Evolutionary conservation across 30 jellyfish, hydroid and myxozoan species (phyloP), one percentile per base, ranked within the genome.

Genomic region (Pelagia noctiluca): DNA sequence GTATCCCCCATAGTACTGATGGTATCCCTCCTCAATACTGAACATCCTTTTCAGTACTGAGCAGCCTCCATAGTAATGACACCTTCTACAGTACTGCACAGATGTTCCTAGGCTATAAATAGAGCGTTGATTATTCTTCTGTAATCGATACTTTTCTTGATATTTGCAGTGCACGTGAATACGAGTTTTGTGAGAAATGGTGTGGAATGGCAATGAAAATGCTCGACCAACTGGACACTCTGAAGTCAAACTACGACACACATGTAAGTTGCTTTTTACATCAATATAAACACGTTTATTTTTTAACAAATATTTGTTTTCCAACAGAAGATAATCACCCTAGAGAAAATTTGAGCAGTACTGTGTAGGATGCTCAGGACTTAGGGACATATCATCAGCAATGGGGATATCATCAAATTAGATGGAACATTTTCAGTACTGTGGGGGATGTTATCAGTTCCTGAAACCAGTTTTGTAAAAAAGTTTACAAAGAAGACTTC

Each of bases 151-250:
- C 25, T 18, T 24, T 35, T 13, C 12, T 11, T 31, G 11, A 35
- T 73, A 37, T 71, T 72, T 35, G 19, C 65, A 94, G 99, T 32
- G 94, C 97, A 34, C 87, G 80, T 21, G 97, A 94, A 31, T 72
- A 34, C 63, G 86, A 65, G 12, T 91, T 87, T 23, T 77, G 96
- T 19, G 97, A 94, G 71, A 75, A 65, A 63, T 94, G 99, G 99
- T 94, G 99, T 74, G 89, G 95, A 11, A 54, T 94, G 90, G 93
- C 97, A 1, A 94, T 94, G 97, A 94, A 88, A 61, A 77, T 94
- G 21, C 93, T 92, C 18, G 94, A 80, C 23, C 83, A 73, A 50
- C 87, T 92, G 4, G 87, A 54, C 61, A 47, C 90, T 1, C 79
- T 92, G 37, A 75, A 87, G 68, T 54, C 86, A 16, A 86, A 76